These are phyloP conservation scores for Columbina picui DNA, from an alignment of 2,113 vertebrate species.

Conservation along the genomic window DNA sequence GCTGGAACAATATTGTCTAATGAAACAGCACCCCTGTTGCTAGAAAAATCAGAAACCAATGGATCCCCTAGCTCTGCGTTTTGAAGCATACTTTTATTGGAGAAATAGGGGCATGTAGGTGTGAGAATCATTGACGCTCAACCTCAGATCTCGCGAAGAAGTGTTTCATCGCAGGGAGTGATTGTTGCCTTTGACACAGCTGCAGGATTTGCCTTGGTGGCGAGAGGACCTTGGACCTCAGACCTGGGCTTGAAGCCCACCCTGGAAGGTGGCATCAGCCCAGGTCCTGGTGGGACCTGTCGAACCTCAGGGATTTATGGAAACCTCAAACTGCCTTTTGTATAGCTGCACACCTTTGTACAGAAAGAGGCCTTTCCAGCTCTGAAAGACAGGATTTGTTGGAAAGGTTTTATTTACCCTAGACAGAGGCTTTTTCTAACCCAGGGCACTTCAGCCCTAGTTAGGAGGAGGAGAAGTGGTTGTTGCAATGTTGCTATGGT, in stretches of 20 bases:
- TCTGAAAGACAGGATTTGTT: not conserved
- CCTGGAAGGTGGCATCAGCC: not conserved
- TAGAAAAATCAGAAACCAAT: conserved; percentile 30
- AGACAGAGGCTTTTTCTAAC: not conserved
- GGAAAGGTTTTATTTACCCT: not conserved
- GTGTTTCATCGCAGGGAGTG: not conserved
- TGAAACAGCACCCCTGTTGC: conserved; percentile 30
- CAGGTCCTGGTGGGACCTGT: not conserved
- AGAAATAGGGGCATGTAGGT: not conserved
- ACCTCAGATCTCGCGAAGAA: not conserved
- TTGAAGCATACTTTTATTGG: not conserved
- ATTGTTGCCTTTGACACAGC: rapidly evolving
- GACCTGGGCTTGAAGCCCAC: not conserved
- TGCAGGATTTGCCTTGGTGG: not conserved
- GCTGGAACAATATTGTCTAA: conserved; percentile 46
- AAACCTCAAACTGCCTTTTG: not conserved
- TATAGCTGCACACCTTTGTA: not conserved
- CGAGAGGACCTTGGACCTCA: not conserved
- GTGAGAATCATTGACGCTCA: not conserved
- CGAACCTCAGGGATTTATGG: not conserved
- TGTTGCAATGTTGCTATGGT: not conserved
- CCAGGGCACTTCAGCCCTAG: not conserved
- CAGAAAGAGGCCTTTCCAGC: not conserved
- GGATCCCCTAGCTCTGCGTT: not conserved
- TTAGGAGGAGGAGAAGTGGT: not conserved